Evolutionary conservation across 2,888 invertebrate genomes (phyloP).

Genomic region (Dynastes hyllus): DNA sequence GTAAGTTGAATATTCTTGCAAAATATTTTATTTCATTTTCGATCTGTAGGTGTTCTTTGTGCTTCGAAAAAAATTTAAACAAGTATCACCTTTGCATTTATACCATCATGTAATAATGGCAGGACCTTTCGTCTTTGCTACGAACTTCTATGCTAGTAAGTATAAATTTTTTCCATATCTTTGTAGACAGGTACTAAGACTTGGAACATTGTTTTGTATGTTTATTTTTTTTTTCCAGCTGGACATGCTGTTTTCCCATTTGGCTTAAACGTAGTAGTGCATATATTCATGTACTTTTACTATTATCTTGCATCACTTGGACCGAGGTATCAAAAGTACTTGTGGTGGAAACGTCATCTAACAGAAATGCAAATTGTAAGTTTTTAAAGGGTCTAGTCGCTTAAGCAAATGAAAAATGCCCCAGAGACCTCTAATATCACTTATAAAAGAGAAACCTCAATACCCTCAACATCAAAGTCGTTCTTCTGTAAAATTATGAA

Average conservation of each 20-base stretch:
- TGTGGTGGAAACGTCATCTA: slow-evolving; percentile 96
- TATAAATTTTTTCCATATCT: not conserved
- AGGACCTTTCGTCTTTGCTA: slow-evolving; percentile 73
- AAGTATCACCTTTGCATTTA: slow-evolving; percentile 80
- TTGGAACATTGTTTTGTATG: no score
- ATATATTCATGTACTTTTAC: slow-evolving; percentile 95
- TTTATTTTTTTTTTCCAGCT: slow-evolving; percentile 69
- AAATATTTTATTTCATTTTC: not conserved
- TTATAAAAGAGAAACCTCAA: no score
- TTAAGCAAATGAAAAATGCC: not conserved
- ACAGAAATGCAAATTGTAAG: slow-evolving; percentile 92
- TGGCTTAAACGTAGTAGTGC: slow-evolving; percentile 94
- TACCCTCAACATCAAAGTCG: not conserved
- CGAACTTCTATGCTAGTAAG: slow-evolving; percentile 74
- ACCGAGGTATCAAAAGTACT: slow-evolving; percentile 88
- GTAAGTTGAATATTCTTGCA: slow-evolving; percentile 60
- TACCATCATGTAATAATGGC: slow-evolving; percentile 80
- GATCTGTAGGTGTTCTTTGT: slow-evolving; percentile 75
- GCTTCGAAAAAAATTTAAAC: slow-evolving; percentile 79
- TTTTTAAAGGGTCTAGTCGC: slow-evolving; percentile 50
- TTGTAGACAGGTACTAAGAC: no score
- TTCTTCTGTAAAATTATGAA: no score
- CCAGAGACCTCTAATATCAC: no score
- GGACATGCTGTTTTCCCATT: slow-evolving; percentile 88
- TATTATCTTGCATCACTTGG: slow-evolving; percentile 92